Percentiles rank a stretch among this genome's conserved stretches.
Conservation (phyloP, 2,888 invertebrate genomes). For the Serrognathus titanus region DNA sequence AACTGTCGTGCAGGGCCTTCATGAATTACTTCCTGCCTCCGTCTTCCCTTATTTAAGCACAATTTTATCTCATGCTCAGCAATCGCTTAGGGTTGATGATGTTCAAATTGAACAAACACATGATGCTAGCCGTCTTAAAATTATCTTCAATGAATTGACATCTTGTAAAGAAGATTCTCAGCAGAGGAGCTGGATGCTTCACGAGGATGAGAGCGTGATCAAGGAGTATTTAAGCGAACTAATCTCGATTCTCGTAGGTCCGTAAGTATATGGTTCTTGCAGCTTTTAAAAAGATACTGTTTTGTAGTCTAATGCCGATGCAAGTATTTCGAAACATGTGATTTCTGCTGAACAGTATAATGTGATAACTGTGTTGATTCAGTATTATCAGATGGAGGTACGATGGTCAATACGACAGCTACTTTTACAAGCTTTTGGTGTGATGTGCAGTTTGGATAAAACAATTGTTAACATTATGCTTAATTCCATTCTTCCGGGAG, state of each 20-base stretch:
- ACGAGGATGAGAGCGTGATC: slow-evolving; percentile 89
- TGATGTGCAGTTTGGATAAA: slow-evolving; percentile 81
- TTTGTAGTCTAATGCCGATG: slow-evolving; percentile 85
- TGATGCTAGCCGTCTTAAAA: slow-evolving; percentile 78
- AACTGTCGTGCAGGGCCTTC: slow-evolving; percentile 62
- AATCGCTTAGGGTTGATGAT: slow-evolving; percentile 60
- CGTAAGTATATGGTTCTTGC: not conserved
- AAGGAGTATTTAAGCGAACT: slow-evolving; percentile 79
- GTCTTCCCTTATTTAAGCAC: slow-evolving; percentile 59
- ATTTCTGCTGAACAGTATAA: slow-evolving; percentile 80
- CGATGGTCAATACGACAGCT: slow-evolving; percentile 81
- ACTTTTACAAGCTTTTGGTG: slow-evolving; percentile 80
- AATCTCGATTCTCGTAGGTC: slow-evolving; percentile 73
- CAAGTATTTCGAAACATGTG: slow-evolving; percentile 80
- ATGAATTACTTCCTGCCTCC: slow-evolving; percentile 57
- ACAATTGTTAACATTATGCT: slow-evolving; percentile 79
- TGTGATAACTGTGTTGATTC: slow-evolving; percentile 78
- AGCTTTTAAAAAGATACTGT: slow-evolving; percentile 3
- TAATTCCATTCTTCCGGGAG: slow-evolving; percentile 84
- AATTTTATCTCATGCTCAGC: slow-evolving; percentile 56
- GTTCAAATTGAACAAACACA: slow-evolving; percentile 74
- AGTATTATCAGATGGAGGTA: slow-evolving; percentile 96
- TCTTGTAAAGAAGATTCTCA: slow-evolving; percentile 93
- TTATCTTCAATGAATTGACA: slow-evolving; percentile 79
- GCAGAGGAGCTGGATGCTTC: slow-evolving; percentile 91